Base-by-base conservation (phyloP, 2,888 invertebrate species). In the Hipparchia sbordonii region DNA sequence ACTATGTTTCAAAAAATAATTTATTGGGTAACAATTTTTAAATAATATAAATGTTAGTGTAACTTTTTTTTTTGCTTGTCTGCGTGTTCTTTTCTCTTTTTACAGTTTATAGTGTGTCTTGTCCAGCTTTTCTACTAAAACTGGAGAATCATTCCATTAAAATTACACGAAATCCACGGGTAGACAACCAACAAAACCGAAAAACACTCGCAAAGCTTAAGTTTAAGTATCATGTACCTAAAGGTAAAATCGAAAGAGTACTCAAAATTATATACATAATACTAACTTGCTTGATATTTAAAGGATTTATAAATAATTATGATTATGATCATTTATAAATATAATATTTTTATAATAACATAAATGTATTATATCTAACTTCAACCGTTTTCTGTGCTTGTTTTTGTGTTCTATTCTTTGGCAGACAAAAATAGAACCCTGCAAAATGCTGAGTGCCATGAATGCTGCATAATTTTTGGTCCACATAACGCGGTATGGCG, bases 81-180 rank as follows among this genome's bases (percentile, higher is more conserved):
- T 63, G 65, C 74, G 74, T 74, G 63, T 67, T 73, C 23, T 67
- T 73, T 23, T 60, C 46, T 74, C 9, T 67, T 52, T 71, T 68
- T 68, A 71, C 73, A 71, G 71, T 74, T 63, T 13, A 13, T 63
- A 63, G 62, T 39, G 70, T 60, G 67, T 33, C 51, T 51, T 59
- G 33, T 63, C 48, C 63, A 51, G 63, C 9, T 62, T 62, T 39
- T 9, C 33, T 10, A 51, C 13, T 48, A 13, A 62, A 62, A n/a
- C 46, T 62, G 61, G 46, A 13, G 61, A 48, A 8, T 46, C 61
- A 12, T 4, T 39, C 0, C 39, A 39, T 5, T 62, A 62, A 51
- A 9, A 48, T 9, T 23, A 13, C 46, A 46, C 13, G 7, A 8
- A 23, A 57, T 23, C 23, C 13, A 57, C 23, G 57, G 57, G 13